These are phyloP conservation scores for Yponomeuta malinellus DNA, from an alignment of 2,888 invertebrate species.

Conservation along the genomic window DNA sequence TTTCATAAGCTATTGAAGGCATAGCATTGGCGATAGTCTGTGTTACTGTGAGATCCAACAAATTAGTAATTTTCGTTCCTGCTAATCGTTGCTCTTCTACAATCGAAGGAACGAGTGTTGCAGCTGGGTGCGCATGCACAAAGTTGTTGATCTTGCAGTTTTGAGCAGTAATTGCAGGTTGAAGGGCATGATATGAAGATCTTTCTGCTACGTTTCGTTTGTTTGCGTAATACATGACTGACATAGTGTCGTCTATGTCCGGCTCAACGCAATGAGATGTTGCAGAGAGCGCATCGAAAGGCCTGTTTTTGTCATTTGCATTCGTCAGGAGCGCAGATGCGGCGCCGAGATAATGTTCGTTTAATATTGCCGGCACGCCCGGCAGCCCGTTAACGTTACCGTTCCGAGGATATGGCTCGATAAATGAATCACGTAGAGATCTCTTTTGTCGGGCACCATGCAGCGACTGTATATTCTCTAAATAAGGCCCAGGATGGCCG, in stretches of 20 bases:
- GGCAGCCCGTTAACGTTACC: slow-evolving; percentile 63
- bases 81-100: slow-evolving; percentile 15
- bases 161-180: not conserved
- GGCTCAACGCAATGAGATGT: not conserved
- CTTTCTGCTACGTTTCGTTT: not conserved
- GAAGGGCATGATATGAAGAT: not conserved
- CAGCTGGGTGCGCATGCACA: not conserved
- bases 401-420: slow-evolving; percentile 65
- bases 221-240: not conserved
- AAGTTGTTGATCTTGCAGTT: not conserved
- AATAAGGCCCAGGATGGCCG: slow-evolving; percentile 35
- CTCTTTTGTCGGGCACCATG: slow-evolving; percentile 56
- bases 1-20: slow-evolving; percentile 3
- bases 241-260: not conserved
- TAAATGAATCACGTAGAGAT: slow-evolving; percentile 66
- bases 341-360: slow-evolving; percentile 55
- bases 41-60: slow-evolving; percentile 27
- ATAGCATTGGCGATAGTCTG: slow-evolving; percentile 22
- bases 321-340: slow-evolving; percentile 60
- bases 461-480: slow-evolving; percentile 48
- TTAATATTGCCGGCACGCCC: slow-evolving; percentile 65
- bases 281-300: not conserved
- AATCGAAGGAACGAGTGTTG: not conserved
- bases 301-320: slow-evolving; percentile 46
- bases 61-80: slow-evolving; percentile 17